Conservation (phyloP, 1,140 invertebrate species). For the Theocolax elegans region DNA sequence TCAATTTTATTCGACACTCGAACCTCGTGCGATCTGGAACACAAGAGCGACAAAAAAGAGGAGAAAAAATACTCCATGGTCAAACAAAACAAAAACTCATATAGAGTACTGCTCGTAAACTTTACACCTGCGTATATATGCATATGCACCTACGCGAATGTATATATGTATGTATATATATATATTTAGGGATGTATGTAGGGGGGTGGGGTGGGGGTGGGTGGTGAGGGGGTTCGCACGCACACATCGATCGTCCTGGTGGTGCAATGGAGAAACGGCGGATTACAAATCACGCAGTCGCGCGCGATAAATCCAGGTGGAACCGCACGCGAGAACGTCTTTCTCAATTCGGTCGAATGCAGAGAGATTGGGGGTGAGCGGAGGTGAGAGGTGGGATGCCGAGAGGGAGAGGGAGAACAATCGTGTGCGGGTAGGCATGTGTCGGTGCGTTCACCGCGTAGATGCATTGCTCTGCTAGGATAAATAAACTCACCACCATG, state of each 20-base stretch:
- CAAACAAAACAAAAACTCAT: conserved; percentile 10
- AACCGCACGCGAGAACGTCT: background rate
- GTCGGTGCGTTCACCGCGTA: background rate
- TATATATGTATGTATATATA: too few species aligned
- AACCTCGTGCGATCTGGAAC: conserved; percentile 57
- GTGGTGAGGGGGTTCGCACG: too few species aligned
- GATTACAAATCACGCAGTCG: conserved; percentile 19
- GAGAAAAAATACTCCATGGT: conserved; percentile 7
- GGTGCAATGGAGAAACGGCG: too few species aligned
- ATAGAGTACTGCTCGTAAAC: too few species aligned
- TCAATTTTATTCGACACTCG: conserved; percentile 58
- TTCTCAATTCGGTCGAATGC: background rate
- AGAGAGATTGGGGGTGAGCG: too few species aligned
- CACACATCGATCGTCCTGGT: background rate
- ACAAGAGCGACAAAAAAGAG: background rate
- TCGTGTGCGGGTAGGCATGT: background rate
- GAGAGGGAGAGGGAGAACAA: background rate
- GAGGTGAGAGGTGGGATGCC: too few species aligned
- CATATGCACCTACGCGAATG: too few species aligned
- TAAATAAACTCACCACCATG: conserved; percentile 42
- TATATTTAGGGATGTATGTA: too few species aligned
- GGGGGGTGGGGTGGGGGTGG: too few species aligned
- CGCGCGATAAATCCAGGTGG: conserved; percentile 1
- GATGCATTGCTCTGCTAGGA: too few species aligned
- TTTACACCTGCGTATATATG: background rate